Conservation (phyloP, 2,888 invertebrate species). For the Lasioglossum zephyrum region DNA sequence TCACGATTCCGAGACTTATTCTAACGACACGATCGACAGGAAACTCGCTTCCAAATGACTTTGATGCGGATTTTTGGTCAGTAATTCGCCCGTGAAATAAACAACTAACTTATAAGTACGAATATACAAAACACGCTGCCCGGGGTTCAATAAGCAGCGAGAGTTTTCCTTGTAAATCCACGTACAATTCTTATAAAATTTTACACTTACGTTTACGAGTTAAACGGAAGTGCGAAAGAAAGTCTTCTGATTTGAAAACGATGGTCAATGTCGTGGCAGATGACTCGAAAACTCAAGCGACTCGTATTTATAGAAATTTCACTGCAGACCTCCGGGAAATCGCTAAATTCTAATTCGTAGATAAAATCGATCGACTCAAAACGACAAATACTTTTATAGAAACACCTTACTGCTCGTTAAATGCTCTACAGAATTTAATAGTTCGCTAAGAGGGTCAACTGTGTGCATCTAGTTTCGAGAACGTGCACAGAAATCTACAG, state of each 20-base stretch:
- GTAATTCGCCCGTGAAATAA: background rate
- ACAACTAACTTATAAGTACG: background rate
- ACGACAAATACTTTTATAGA: background rate
- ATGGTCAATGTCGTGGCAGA: background rate
- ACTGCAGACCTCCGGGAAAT: too few relatives aligned
- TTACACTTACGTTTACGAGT: background rate
- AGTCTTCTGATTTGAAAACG: background rate
- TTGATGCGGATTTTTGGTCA: background rate
- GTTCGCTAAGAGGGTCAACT: background rate
- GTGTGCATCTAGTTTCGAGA: background rate
- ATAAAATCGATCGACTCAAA: background rate
- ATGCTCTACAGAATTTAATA: background rate
- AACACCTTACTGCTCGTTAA: background rate
- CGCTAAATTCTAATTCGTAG: background rate
- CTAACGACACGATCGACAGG: constrained; percentile 29
- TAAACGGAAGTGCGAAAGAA: background rate
- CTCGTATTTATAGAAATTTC: background rate
- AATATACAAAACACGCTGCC: background rate
- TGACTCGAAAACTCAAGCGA: background rate
- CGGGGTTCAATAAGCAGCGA: background rate
- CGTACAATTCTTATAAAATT: constrained; percentile 3
- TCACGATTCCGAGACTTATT: constrained; percentile 9
- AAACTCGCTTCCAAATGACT: constrained; percentile 30
- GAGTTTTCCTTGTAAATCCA: background rate
- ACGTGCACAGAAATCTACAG: background rate